Evolutionary conservation across 2,113 vertebrate species (phyloP), one percentile per base, ranked within the genome.

Genomic region (Erpornis zantholeuca): DNA sequence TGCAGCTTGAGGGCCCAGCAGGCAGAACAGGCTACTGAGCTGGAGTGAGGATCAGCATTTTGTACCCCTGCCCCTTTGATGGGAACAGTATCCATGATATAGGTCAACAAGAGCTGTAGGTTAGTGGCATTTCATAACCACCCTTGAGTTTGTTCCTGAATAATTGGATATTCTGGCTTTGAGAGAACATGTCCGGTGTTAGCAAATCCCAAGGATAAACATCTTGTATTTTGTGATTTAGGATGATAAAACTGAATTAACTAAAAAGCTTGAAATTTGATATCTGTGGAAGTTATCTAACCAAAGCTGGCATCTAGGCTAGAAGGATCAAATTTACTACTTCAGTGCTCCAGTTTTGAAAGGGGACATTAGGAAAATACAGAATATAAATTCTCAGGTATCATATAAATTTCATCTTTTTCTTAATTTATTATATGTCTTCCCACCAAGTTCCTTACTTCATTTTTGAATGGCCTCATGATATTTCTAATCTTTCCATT

Each of bases 71-170:
- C 1, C 22, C 13, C 20, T 82, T 68, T 6, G 2, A 49, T 60
- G 44, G 33, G 24, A 54, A 27, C 7, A 53, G 6, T 3, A 14
- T 13, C 31, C 4, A 0, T 38, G 4, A 28, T 14, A 23, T 1
- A 25, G 57, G 24, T 45, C 2, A 3, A 20, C 2, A 57, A 53
- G 14, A 57, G 12, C 7, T 33, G 31, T 19, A 50, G 33, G 11
- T 15, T 36, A 61, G 5, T 60, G 28, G 23, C 3, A 38, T 57
- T 83, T 70, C 56, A 59, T 42, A 86, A 80, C 20, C 14, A 60
- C 7, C 7, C 25, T 21, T 2, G 3, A 56, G 19, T 56, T 53
- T 87, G 19, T 18, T 90, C 6, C 45, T 44, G 22, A 86, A n/a
- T 57, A 77, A 69, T 23, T 28, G 7, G 28, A 40, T 53, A 38